Conservation (phyloP, 1,140 invertebrate genomes). For the Bombus polaris region DNA sequence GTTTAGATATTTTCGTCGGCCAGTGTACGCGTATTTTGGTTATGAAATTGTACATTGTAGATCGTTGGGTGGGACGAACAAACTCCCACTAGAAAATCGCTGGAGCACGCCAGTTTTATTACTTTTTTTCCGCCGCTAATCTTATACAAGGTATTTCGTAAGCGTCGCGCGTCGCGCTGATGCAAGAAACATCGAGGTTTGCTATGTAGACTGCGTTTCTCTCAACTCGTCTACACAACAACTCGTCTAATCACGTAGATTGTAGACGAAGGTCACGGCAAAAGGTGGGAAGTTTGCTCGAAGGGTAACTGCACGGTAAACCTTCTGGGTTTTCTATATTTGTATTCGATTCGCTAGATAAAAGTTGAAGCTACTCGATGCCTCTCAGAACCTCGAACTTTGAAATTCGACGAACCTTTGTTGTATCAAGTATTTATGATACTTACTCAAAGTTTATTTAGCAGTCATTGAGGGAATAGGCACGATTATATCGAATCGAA, state of each 20-base stretch:
- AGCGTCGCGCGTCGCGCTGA: conserved; percentile 44
- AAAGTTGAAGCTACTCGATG: neutral
- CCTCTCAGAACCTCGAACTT: too few relatives aligned
- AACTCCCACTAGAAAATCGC: conserved; percentile 10
- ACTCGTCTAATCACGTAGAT: neutral
- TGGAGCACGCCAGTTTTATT: conserved; percentile 26
- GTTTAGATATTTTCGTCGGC: too few relatives aligned
- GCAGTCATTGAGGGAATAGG: too few relatives aligned
- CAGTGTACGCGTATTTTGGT: neutral
- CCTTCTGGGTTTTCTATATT: neutral
- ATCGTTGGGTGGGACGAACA: neutral
- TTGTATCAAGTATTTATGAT: neutral
- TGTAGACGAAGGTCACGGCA: too few relatives aligned
- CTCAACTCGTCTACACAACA: neutral
- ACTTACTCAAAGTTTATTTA: too few relatives aligned
- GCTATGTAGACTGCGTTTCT: conserved; percentile 22
- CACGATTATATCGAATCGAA: neutral
- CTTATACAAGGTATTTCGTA: conserved; percentile 53
- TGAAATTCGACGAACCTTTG: neutral
- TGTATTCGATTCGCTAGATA: neutral
- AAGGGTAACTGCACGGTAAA: neutral
- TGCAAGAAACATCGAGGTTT: conserved; percentile 55
- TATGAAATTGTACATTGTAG: neutral
- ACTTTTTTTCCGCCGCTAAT: conserved; percentile 8
- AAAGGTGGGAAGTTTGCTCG: neutral